A percentile compares a stretch with the other conserved stretches of the same genome.
Evolutionary conservation across 2,113 vertebrate genomes (phyloP).

Genomic region (Myodes glareolus): DNA sequence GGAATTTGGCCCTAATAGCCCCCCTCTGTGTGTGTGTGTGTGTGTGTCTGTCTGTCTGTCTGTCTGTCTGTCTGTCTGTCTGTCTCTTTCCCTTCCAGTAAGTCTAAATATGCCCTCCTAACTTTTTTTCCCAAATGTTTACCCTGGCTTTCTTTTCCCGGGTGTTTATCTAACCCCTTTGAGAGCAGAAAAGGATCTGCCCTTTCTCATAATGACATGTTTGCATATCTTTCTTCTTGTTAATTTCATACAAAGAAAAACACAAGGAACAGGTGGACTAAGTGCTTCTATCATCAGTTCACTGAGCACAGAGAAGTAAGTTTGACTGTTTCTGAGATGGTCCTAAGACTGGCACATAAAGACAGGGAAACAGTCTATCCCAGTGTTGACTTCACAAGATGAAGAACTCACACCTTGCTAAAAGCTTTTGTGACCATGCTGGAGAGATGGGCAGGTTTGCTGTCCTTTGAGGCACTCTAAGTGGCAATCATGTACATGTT

Average conservation of each 20-base stretch:
- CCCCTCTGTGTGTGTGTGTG: too few species aligned
- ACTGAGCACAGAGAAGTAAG: background rate
- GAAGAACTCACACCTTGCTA: background rate
- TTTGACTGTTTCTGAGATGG: background rate
- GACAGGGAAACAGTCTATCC: background rate
- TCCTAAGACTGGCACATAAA: background rate
- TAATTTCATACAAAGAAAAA: slow-evolving; percentile 42
- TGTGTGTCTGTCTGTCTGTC: too few species aligned
- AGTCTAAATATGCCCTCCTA: background rate
- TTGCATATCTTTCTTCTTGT: background rate
- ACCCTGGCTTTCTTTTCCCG: background rate
- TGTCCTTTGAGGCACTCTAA: background rate
- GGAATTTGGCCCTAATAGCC: background rate
- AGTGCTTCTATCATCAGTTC: background rate
- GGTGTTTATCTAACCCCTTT: background rate
- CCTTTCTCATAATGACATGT: background rate
- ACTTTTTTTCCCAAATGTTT: background rate
- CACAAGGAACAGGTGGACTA: background rate
- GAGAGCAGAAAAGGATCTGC: background rate
- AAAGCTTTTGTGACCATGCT: background rate
- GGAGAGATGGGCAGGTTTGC: background rate
- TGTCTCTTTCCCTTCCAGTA: background rate
- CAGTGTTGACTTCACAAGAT: background rate
- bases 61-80: too few species aligned
- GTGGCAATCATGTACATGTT: background rate